Evolutionary conservation across 2,113 vertebrate species (phyloP), one percentile per base, ranked within the genome.

Genomic region (Thamnaconus septentrionalis): DNA sequence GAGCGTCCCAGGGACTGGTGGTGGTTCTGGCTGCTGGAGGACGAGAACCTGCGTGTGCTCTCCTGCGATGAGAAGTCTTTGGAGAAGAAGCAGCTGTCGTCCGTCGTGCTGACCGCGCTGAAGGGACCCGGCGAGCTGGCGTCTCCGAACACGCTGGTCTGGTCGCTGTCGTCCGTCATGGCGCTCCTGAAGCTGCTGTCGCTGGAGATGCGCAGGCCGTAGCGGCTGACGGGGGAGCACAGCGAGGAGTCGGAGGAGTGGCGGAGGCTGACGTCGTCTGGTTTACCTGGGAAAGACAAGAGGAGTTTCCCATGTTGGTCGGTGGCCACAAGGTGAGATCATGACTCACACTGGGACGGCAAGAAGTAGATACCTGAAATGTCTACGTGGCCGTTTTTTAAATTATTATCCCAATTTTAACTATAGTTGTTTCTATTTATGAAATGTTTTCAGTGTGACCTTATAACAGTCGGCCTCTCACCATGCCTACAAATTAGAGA

Each of bases 131-230:
- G 65, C 2, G 85, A 87, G 79, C 43, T 65, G 64, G 67, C 80
- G n/a, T 98, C 96, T 39, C 94, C 95, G 4, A 91, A 95, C 64
- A 92, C 81, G 0, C 90, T 78, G 1, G 79, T 67, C 58, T 84
- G 89, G 80, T 98, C 95, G 0, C 96, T 93, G 84, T 92, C 94
- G 50, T 94, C 61, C 0, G 95, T 95, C 90, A 94, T 79, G 3
- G 82, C 82, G 59, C 97, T 98, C 50, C 71, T 91, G 71, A 86
- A 96, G 84, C 97, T 99, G 86, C 96, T 95, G 83, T 89, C 93
- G 0, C 96, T 98, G 73, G 94, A 95, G 8, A 94, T 86, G 1
- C 94, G 93, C 0, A 84, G 78, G 9, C 90, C 70, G n/a, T 46
- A 0, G 61, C 0, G 40, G 1, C 78, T 7, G 1, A 64, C 5